Percentiles rank a stretch among this genome's conserved stretches.
Evolutionary conservation across 37 sponge, comb jelly and placozoan genomes (phyloP).

Genomic region (Axinella damicornis): DNA sequence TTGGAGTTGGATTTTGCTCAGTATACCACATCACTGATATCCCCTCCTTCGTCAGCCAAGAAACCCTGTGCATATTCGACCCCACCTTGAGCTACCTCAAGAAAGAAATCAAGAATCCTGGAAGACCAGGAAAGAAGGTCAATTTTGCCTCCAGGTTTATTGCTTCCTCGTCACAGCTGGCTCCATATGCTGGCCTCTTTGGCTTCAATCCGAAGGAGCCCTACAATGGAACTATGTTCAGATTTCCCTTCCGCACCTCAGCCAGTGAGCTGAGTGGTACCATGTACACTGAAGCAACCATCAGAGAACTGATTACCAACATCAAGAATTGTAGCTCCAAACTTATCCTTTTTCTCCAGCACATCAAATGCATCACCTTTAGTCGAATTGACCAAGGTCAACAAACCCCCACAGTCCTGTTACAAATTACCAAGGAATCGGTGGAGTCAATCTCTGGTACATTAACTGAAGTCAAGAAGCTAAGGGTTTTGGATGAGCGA

Average conservation of each 20-base stretch:
- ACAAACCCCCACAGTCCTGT: neutral
- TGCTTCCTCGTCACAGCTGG: conserved; percentile 19
- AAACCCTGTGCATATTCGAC: conserved; percentile 63
- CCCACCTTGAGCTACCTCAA: conserved; percentile 57
- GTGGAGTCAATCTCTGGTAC: conserved; percentile 39
- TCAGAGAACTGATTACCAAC: conserved; percentile 18
- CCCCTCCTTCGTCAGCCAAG: conserved; percentile 53
- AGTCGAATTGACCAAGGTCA: conserved; percentile 2
- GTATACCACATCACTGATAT: conserved; percentile 81
- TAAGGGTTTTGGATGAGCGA: neutral
- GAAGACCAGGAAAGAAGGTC: conserved; percentile 50
- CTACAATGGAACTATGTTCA: conserved; percentile 56
- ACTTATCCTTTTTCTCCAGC: conserved; percentile 37
- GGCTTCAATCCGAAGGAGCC: conserved; percentile 19
- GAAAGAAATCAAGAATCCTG: conserved; percentile 37
- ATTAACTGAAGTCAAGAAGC: conserved; percentile 1
- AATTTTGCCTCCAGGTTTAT: conserved; percentile 7
- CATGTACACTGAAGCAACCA: neutral
- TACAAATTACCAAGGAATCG: conserved; percentile 1
- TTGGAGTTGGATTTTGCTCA: conserved; percentile 76
- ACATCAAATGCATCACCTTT: conserved; percentile 32
- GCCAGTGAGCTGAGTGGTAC: conserved; percentile 43
- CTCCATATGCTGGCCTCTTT: conserved; percentile 48
- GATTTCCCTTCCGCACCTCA: conserved; percentile 60
- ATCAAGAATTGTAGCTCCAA: conserved; percentile 23